Percentiles rank a stretch among this genome's conserved stretches.
These are phyloP conservation scores for Metridium senile DNA, from an alignment of 92 coral and sea anemone genomes.

Conservation along the genomic window DNA sequence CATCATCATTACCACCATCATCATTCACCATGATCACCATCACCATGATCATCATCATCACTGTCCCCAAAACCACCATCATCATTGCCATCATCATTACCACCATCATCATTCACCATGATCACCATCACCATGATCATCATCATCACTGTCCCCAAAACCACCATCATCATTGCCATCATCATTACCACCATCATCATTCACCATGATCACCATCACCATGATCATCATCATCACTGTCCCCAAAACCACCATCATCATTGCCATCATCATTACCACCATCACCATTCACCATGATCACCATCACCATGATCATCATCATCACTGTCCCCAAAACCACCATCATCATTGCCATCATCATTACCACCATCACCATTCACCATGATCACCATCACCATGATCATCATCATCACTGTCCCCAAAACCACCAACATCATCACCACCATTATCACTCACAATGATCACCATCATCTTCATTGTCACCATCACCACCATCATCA, in stretches of 20 bases:
- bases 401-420: neutral
- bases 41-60: too few species aligned
- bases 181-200: neutral
- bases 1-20: neutral
- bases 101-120: neutral
- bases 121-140: neutral
- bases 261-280: neutral
- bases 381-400: neutral
- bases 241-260: neutral
- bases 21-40: neutral
- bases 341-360: neutral
- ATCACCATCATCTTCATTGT: neutral
- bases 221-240: neutral
- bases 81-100: too few species aligned
- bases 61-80: neutral
- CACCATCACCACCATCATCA: neutral
- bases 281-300: neutral
- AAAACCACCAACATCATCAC: neutral
- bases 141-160: neutral
- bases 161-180: neutral
- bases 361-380: neutral
- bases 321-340: neutral
- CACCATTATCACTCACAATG: neutral
- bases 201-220: neutral
- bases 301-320: neutral